Conservation (phyloP, 2,113 vertebrate genomes). For the Calonectris borealis region DNA sequence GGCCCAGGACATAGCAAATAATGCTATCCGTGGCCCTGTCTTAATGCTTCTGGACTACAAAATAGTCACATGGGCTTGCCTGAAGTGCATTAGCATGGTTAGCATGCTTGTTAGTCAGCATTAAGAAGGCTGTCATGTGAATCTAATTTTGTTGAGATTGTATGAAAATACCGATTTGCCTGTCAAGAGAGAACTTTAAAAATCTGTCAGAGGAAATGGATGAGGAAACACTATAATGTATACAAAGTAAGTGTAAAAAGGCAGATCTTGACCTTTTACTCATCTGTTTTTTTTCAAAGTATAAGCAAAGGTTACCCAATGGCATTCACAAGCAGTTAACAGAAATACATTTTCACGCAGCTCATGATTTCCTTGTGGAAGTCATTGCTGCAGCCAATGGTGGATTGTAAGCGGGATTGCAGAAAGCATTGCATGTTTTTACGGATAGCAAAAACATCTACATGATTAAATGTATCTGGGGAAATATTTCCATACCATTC, state of each 20-base stretch:
- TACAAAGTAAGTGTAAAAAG: constrained; percentile 23
- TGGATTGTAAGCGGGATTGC: rapidly evolving
- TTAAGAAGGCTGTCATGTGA: constrained; percentile 46
- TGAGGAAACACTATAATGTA: constrained; percentile 32
- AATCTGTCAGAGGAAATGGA: constrained; percentile 32
- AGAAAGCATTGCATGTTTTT: not conserved
- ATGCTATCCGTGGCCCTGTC: not conserved
- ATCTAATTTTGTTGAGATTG: constrained; percentile 40
- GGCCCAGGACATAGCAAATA: not conserved
- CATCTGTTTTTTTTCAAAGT: not conserved
- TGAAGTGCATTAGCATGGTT: constrained; percentile 33
- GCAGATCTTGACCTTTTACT: constrained; percentile 35
- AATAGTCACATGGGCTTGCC: not conserved
- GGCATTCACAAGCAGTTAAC: constrained; percentile 3
- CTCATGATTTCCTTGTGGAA: not conserved
- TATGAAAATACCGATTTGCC: constrained; percentile 41
- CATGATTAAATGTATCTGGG: not conserved
- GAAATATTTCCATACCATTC: not conserved
- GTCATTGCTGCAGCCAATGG: not conserved
- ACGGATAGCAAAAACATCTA: not conserved
- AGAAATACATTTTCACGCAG: not conserved
- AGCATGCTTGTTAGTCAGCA: constrained; percentile 45
- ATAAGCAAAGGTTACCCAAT: not conserved
- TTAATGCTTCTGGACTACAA: constrained; percentile 16
- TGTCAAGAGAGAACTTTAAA: constrained; percentile 40